Base-by-base conservation (phyloP, 2,113 vertebrate genomes). In the Pithys albifrons region DNA sequence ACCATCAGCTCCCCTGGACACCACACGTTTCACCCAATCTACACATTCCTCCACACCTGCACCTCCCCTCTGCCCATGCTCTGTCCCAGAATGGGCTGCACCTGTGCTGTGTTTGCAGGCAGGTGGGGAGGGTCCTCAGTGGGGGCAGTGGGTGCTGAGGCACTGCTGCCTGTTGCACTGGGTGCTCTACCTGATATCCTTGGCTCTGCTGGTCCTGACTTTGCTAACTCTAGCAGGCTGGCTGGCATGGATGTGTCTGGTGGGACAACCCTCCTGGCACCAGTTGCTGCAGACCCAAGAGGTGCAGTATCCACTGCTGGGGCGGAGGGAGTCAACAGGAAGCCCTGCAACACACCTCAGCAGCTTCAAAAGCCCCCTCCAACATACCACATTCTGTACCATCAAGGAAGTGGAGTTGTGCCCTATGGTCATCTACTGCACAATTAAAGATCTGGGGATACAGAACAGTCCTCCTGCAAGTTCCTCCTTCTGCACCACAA, bases 341-440 rank as follows among this genome's bases (percentile, higher is more conserved):
- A 84, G 49, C 45, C 51, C 88, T 7, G 9, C 1, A 3, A 28
- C 35, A 5, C n/a, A 77, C 17, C 69, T 76, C 83, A 69, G 62
- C 88, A 93, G 45, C 49, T 91, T 82, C 70, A 12, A 29, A n/a
- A 84, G 20, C 6, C 43, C 76, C 27, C 64, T 33, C 7, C 88
- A 28, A 57, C 43, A 2, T 29, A 48, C 51, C 51, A 91, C 3
- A 0, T 97, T 97, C 76, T 94, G 94, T 18, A 97, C 96, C 67
- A 95, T 96, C 79, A 96, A 86, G 73, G 96, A 96, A 71, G 79
- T 97, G 3, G 91, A 97, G 43, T 4, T 96, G 80, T 81, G 19
- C 39, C 95, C 95, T 31, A 76, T 94, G 45, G 51, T 94, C 29
- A 88, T 29, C 7, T 97, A 97, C 69, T 97, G 96, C 88, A 97